These are phyloP conservation scores for Eulemur albifrons DNA, from an alignment of 2,797 vertebrate species.

Conservation along the genomic window DNA sequence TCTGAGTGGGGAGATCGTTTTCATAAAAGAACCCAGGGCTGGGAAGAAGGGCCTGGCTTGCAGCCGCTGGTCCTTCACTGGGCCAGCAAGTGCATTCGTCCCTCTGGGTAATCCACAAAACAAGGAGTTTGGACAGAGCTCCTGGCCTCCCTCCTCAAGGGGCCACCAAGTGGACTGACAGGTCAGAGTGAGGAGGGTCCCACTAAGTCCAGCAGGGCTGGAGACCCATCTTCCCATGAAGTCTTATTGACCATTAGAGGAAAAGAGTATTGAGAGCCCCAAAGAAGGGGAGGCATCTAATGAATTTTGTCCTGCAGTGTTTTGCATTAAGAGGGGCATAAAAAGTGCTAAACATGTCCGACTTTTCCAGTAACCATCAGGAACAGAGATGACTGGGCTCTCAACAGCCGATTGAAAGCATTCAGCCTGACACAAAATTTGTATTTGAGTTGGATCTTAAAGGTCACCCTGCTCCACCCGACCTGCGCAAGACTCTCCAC, in stretches of 20 bases:
- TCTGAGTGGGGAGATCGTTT: background rate
- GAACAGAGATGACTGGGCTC: background rate
- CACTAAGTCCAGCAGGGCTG: background rate
- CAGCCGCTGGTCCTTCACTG: background rate
- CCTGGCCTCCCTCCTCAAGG: background rate
- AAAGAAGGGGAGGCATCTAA: background rate
- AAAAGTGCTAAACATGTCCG: fast-evolving
- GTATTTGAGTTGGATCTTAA: background rate
- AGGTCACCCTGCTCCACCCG: background rate
- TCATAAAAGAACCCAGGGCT: background rate
- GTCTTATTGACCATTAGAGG: background rate
- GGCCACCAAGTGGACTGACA: background rate
- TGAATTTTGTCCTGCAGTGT: background rate
- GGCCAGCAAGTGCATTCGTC: background rate
- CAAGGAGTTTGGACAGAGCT: background rate
- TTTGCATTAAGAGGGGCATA: background rate
- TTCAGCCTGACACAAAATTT: background rate
- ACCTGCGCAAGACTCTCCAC: background rate
- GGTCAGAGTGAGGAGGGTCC: background rate
- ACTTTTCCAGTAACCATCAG: background rate
- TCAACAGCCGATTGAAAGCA: background rate
- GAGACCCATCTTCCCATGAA: background rate
- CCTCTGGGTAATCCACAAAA: background rate
- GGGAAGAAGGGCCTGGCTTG: background rate
- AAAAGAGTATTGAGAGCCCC: background rate